phyloP scores from a whole-genome alignment of 2,113 vertebrate genomes.

The Bos indicus region DNA sequence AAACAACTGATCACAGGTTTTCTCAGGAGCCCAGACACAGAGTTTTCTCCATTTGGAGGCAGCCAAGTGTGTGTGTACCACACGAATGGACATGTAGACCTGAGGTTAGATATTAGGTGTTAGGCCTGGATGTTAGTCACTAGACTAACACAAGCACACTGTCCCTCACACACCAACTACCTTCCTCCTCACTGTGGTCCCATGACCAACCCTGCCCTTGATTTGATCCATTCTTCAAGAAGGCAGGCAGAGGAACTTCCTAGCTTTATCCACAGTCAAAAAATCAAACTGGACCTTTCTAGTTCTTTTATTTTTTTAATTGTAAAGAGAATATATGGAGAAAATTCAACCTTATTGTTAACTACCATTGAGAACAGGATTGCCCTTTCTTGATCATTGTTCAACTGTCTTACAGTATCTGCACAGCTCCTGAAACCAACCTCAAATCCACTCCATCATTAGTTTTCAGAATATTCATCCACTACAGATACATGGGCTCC shows the following conservation, averaged over 20 bases:
- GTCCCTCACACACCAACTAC: background rate
- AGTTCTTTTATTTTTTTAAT: background rate
- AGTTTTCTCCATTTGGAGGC: background rate
- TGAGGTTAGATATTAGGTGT: background rate
- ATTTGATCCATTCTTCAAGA: background rate
- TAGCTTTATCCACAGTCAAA: background rate
- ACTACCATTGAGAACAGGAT: background rate
- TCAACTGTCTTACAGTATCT: background rate
- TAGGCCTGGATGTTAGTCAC: background rate
- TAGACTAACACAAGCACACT: background rate
- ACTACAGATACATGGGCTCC: background rate
- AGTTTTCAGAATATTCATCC: background rate
- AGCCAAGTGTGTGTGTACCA: background rate
- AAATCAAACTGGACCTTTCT: background rate
- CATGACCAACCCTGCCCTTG: background rate
- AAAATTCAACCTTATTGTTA: background rate
- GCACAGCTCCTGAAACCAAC: background rate
- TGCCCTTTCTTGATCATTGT: background rate
- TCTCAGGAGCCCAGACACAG: background rate
- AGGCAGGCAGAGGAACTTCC: background rate
- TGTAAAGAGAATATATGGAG: background rate
- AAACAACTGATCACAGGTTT: background rate
- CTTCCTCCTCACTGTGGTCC: background rate
- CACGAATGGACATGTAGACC: accelerated
- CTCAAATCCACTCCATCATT: background rate